These are phyloP conservation scores for Trachymyrmex septentrionalis DNA, from an alignment of 1,140 invertebrate species.

Conservation along the genomic window DNA sequence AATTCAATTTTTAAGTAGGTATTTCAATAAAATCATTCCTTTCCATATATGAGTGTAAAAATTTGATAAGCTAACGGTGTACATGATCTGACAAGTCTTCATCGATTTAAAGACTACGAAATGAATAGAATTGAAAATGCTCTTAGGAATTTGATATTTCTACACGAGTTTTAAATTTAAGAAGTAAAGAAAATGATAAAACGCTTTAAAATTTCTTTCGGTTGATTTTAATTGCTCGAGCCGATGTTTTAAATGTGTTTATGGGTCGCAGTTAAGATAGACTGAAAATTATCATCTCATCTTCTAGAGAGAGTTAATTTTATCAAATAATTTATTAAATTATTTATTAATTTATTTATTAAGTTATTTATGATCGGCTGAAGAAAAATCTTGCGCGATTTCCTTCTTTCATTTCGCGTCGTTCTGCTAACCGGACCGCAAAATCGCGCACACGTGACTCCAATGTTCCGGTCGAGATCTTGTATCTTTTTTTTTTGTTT, in stretches of 20 bases:
- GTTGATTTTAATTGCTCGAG: conserved; percentile 13
- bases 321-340: conserved; percentile 26
- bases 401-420: conserved; percentile 25
- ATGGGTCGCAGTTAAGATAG: background rate
- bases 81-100: background rate
- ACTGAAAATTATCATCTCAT: conserved; percentile 15
- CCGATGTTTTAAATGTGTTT: background rate
- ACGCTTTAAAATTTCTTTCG: background rate
- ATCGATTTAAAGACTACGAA: background rate
- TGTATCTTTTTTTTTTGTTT: background rate
- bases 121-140: background rate
- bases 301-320: conserved; percentile 6
- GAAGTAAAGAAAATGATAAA: background rate
- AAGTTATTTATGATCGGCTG: conserved; percentile 32
- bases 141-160: background rate
- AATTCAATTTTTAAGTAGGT: no score
- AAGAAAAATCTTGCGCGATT: conserved; percentile 37
- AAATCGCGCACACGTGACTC: conserved; percentile 61
- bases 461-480: conserved; percentile 60
- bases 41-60: background rate
- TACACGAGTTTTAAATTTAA: background rate
- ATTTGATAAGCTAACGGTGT: background rate
- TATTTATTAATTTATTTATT: conserved; percentile 12
- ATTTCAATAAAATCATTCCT: no score
- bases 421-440: conserved; percentile 13